Evolutionary conservation across 2,888 invertebrate species (phyloP).

Genomic region (Eulithis testata): DNA sequence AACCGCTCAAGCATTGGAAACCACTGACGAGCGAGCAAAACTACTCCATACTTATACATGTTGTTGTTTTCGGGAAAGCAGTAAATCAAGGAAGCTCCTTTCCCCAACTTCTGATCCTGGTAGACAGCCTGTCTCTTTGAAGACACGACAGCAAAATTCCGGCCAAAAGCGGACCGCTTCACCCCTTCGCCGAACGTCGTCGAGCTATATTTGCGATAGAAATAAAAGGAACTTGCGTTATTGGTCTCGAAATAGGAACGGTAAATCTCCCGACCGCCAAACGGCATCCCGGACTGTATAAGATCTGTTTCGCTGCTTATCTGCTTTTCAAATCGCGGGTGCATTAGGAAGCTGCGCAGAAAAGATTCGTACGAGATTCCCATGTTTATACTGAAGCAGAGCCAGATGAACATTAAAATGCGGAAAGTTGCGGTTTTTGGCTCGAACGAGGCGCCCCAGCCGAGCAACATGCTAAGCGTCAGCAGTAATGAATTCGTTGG

Average conservation of each 20-base stretch:
- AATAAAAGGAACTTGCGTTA: slow-evolving; percentile 77
- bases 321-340: slow-evolving; percentile 80
- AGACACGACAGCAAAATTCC: slow-evolving; percentile 76
- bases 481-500: slow-evolving; percentile 76
- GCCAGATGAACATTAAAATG: slow-evolving; percentile 75
- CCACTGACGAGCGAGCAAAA: slow-evolving; percentile 74
- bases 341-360: slow-evolving; percentile 80
- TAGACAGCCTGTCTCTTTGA: slow-evolving; percentile 77
- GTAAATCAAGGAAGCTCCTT: slow-evolving; percentile 70
- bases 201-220: slow-evolving; percentile 77
- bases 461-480: slow-evolving; percentile 77
- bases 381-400: slow-evolving; percentile 79
- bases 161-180: slow-evolving; percentile 63
- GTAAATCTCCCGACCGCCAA: slow-evolving; percentile 80
- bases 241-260: slow-evolving; percentile 79
- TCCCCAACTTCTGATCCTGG: slow-evolving; percentile 74
- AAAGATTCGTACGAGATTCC: slow-evolving; percentile 80
- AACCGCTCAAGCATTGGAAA: slow-evolving; percentile 75
- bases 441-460: slow-evolving; percentile 73
- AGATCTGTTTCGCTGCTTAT: slow-evolving; percentile 76
- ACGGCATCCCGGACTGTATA: slow-evolving; percentile 70
- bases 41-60: slow-evolving; percentile 80
- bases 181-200: slow-evolving; percentile 74
- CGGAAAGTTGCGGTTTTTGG: slow-evolving; percentile 73
- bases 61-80: slow-evolving; percentile 77